These are phyloP conservation scores for Oasisia sp. DNA, from an alignment of 2,888 invertebrate genomes.

Conservation along the genomic window DNA sequence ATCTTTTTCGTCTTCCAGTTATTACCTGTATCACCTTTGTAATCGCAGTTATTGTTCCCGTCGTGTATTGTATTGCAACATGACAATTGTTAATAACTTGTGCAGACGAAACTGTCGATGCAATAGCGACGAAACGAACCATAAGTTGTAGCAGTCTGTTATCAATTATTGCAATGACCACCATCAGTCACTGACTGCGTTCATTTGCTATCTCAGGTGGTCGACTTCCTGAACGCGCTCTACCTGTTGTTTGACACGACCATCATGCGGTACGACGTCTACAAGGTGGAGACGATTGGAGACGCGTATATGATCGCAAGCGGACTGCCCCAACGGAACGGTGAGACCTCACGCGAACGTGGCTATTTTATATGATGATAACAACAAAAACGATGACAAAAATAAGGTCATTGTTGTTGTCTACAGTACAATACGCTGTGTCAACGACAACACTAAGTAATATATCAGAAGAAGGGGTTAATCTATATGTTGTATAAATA, in stretches of 20 bases:
- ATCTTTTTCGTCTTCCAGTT: too few relatives aligned
- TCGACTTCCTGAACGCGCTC: conserved; percentile 43
- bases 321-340: conserved; percentile 73
- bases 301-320: conserved; percentile 48
- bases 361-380: not conserved
- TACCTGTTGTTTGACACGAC: conserved; percentile 44
- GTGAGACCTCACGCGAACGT: conserved; percentile 28
- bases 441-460: too few relatives aligned
- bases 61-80: too few relatives aligned
- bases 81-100: too few relatives aligned
- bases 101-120: too few relatives aligned
- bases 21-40: too few relatives aligned
- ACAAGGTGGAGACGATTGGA: conserved; percentile 46
- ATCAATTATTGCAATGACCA: not conserved
- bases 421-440: not conserved
- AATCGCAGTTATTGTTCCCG: too few relatives aligned
- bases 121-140: too few relatives aligned
- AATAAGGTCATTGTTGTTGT: not conserved
- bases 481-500: too few relatives aligned
- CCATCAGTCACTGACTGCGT: not conserved
- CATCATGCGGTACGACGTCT: conserved; percentile 44
- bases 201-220: conserved; percentile 35
- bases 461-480: too few relatives aligned
- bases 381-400: not conserved
- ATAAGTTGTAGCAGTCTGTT: not conserved